Evolutionary conservation across 2,113 vertebrate species (phyloP).

Genomic region (Tragelaphus scriptus): DNA sequence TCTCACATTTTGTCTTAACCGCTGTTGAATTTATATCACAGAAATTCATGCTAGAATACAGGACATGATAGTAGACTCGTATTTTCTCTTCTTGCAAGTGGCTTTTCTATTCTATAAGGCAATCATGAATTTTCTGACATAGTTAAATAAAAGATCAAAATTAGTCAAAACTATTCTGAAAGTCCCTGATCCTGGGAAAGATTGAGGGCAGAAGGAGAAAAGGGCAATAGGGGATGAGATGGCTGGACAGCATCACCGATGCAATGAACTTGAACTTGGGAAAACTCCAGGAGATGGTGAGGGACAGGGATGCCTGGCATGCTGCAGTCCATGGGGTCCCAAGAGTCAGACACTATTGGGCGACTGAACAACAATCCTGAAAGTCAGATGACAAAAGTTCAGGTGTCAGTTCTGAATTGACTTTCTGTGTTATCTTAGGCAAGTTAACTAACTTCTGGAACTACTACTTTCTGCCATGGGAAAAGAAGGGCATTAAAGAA

Average conservation of each 20-base stretch:
- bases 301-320: too few species aligned
- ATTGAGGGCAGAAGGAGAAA: too few species aligned
- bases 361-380: neutral
- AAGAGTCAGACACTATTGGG: neutral
- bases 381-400: neutral
- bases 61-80: too few species aligned
- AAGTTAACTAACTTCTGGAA: neutral
- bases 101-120: too few species aligned
- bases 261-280: too few species aligned
- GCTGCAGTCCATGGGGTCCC: neutral
- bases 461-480: neutral
- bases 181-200: too few species aligned
- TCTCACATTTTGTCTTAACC: neutral
- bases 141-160: too few species aligned
- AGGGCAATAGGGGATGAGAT: too few species aligned
- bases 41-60: neutral
- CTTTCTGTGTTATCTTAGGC: neutral
- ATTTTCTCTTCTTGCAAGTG: neutral
- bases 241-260: too few species aligned
- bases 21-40: neutral
- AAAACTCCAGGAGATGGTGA: too few species aligned
- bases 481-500: neutral
- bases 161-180: too few species aligned
- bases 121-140: too few species aligned
- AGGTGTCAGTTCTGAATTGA: neutral